Evolutionary conservation across 2,888 invertebrate genomes (phyloP), one percentile per base, ranked within the genome.

Genomic region (Emmelina monodactyla): DNA sequence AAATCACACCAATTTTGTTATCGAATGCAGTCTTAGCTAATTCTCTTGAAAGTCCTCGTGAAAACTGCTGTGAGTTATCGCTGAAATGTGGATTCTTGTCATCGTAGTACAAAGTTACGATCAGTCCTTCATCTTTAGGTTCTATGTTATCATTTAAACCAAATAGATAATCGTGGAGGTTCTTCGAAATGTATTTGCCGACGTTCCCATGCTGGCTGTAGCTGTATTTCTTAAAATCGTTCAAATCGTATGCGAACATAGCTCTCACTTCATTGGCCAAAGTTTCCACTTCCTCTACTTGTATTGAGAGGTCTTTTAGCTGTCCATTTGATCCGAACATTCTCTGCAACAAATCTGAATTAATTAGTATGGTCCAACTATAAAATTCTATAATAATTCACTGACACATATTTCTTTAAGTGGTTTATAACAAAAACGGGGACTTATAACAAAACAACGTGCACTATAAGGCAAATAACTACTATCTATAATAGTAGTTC

Each of bases 101-200:
- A 28, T 44, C 37, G 28, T 49, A 58, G 14, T 43, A 28, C 0
- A 62, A 28, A 0, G 47, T 53, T 1, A 66, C 11, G 1, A 61
- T 28, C 0, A 53, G 32, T 1, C 56, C 64, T 42, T 64, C 58
- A 1, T 58, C 60, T 1, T 35, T 28, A 0, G 51, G 45, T 3
- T 50, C 38, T 0, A 53, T 58, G 3, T 42, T 34, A 2, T 49
- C 43, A 13, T 50, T 10, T 15, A 12, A 4, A 11, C 5, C 14
- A 13, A 45, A 48, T 1, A 62, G 37, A 34, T 50, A 64, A 9
- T 60, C 44, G 1, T 53, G 41, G 1, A 66, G 33, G 31, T 53
- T 58, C 7, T 49, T 45, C 0, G 67, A 61, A 3, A 60, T 4
- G 37, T 58, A 66, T 13, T 54, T 45, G 2, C 58, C 62, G 0